These are phyloP conservation scores for Eudorcas thomsonii DNA, from an alignment of 2,113 vertebrate species.

Conservation along the genomic window DNA sequence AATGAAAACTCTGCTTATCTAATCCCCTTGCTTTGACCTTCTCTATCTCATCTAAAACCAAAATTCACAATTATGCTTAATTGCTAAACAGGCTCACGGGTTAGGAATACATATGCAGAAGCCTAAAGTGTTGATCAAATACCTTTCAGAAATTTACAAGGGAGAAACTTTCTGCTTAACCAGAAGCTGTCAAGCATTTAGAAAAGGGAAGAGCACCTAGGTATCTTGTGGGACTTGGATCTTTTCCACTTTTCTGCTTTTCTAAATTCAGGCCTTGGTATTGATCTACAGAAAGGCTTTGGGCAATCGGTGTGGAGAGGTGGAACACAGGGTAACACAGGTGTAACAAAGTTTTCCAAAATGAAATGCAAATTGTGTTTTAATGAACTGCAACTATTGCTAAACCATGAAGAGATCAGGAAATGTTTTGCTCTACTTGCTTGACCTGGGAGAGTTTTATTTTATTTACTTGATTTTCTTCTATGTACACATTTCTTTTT, in stretches of 20 bases:
- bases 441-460: not conserved
- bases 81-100: not conserved
- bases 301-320: not conserved
- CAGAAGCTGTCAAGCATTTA: not conserved
- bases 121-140: not conserved
- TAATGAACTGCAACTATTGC: not conserved
- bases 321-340: not conserved
- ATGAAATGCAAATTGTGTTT: conserved; percentile 4
- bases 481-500: not conserved
- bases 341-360: not conserved
- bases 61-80: conserved; percentile 44
- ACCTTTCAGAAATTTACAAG: not conserved
- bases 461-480: conserved; percentile 29
- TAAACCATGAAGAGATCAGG: not conserved
- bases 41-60: not conserved
- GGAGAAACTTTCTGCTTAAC: not conserved
- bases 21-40: conserved; percentile 20
- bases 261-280: not conserved
- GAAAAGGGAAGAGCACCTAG: not conserved
- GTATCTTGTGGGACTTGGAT: not conserved
- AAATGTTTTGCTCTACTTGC: conserved; percentile 16
- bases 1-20: not conserved
- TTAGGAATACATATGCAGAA: conserved; percentile 19
- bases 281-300: not conserved
- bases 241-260: not conserved